Evolutionary conservation across 2,797 vertebrate species (phyloP).

Genomic region (Etheostoma perlongum): DNA sequence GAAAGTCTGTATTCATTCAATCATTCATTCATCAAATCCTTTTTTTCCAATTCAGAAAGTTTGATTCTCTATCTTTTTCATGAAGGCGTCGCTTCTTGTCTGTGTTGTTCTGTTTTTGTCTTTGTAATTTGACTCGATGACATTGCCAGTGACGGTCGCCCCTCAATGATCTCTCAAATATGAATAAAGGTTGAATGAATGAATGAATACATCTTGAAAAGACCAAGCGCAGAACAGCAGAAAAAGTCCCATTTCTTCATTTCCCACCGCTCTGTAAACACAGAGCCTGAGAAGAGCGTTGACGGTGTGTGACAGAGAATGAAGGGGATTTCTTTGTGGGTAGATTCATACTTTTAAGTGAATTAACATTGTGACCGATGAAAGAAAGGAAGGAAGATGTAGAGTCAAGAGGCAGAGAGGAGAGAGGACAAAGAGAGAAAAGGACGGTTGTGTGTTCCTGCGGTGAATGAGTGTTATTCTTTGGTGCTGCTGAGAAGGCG

Average conservation of each 20-base stretch:
- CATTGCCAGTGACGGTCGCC: no score
- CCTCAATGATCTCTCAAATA: no score
- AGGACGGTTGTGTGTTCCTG: slow-evolving; percentile 57
- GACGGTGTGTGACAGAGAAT: slow-evolving; percentile 7
- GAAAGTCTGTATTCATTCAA: no score
- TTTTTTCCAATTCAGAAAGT: no score
- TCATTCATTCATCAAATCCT: no score
- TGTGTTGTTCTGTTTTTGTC: no score
- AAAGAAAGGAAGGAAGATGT: slow-evolving; percentile 22
- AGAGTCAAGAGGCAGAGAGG: slow-evolving; percentile 1
- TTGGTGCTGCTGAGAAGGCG: slow-evolving; percentile 63
- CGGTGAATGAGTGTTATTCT: slow-evolving; percentile 68
- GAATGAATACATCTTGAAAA: no score
- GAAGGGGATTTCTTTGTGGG: slow-evolving; percentile 40
- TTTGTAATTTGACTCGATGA: no score
- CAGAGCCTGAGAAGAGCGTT: slow-evolving; percentile 28
- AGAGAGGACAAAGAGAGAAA: slow-evolving; percentile 35
- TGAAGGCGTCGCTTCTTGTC: no score
- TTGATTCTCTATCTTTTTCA: no score
- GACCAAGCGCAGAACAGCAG: background rate
- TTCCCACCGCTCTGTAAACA: slow-evolving; percentile 34
- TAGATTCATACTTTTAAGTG: slow-evolving; percentile 44
- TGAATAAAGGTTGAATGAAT: no score
- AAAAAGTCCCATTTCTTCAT: slow-evolving; percentile 12
- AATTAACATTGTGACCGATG: slow-evolving; percentile 59